Conservation (phyloP, 2,797 vertebrate species). For the Phataginus tricuspis region DNA sequence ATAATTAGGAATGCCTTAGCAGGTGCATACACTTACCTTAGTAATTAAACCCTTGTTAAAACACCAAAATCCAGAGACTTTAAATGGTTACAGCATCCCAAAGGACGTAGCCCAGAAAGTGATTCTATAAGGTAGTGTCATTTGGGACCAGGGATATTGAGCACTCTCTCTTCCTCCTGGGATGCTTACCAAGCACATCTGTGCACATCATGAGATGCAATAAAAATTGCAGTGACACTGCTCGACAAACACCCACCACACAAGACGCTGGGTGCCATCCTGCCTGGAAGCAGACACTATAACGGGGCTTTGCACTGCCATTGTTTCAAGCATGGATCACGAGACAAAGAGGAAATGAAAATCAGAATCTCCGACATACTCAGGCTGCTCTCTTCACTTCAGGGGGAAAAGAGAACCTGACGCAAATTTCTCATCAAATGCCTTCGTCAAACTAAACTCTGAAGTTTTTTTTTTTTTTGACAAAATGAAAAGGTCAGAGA, state of each 20-base stretch:
- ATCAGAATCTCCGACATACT: neutral
- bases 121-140: conserved; percentile 93
- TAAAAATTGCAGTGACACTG: conserved; percentile 84
- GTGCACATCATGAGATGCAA: conserved; percentile 85
- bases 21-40: conserved; percentile 92
- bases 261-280: conserved; percentile 64
- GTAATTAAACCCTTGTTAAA: conserved; percentile 93
- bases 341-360: conserved; percentile 66
- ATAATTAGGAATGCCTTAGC: conserved; percentile 91
- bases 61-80: conserved; percentile 93
- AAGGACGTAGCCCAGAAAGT: conserved; percentile 92
- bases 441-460: conserved; percentile 33
- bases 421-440: neutral
- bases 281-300: conserved; percentile 60
- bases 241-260: conserved; percentile 82
- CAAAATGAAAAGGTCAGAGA: neutral
- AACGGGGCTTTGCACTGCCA: conserved; percentile 65
- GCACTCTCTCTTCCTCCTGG: conserved; percentile 83
- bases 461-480: conserved; percentile 55
- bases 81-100: conserved; percentile 91
- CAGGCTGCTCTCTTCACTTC: neutral
- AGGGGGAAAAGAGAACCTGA: neutral
- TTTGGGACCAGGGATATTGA: conserved; percentile 88
- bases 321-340: conserved; percentile 20
- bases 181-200: conserved; percentile 87